Base-by-base conservation (phyloP, 1,140 invertebrate genomes). In the Sminthurides bifidus region DNA sequence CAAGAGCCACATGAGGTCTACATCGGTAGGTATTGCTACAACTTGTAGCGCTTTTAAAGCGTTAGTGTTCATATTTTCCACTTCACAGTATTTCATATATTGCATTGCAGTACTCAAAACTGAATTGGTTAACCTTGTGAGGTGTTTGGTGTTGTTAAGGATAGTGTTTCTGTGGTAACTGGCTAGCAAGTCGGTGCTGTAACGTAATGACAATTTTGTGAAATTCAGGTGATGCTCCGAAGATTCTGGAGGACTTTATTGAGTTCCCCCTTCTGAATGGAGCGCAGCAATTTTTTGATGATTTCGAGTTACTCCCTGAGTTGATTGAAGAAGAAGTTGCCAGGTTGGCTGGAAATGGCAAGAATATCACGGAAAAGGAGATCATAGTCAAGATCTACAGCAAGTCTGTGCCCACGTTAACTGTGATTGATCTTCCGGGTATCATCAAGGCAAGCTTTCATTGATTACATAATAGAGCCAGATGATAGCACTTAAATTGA, bases 201-300 rank as follows among this genome's bases (percentile, higher is more conserved):
- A n/a, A n/a, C n/a, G n/a, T n/a, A n/a, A n/a, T n/a, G n/a, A n/a
- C n/a, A n/a, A n/a, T n/a, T n/a, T n/a, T n/a, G n/a, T n/a, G n/a
- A n/a, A n/a, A n/a, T n/a, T n/a, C n/a, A n/a, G n/a, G n/a, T n/a
- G n/a, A n/a, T n/a, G n/a, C n/a, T n/a, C n/a, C n/a, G n/a, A n/a
- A n/a, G n/a, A n/a, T n/a, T n/a, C n/a, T n/a, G n/a, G n/a, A n/a
- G n/a, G n/a, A n/a, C n/a, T n/a, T n/a, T n/a, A n/a, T n/a, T n/a
- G n/a, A n/a, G n/a, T n/a, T n/a, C n/a, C n/a, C n/a, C n/a, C n/a
- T 99, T 72, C 75, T 97, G 10, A 95, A 99, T 70, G 82, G 81
- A 15, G 92, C 89, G 71, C 81, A 84, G 58, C 87, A 81, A 73
- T 79, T 95, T 26, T 98, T 82, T 67, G 86, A 83, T 62, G 82